phyloP scores from a whole-genome alignment of 2,888 invertebrate genomes.

The Tuta absoluta region DNA sequence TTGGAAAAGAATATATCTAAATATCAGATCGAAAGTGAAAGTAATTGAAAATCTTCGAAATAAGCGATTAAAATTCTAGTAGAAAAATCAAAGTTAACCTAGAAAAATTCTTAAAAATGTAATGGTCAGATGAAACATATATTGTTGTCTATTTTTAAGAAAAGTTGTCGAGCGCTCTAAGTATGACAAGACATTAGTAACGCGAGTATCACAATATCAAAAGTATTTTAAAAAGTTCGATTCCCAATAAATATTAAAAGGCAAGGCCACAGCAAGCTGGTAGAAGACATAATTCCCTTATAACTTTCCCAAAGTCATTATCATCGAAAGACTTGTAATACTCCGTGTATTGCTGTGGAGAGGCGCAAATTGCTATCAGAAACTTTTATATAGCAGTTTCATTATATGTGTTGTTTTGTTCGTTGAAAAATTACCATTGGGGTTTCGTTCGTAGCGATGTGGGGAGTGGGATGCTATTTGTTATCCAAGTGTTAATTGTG shows the following conservation, averaged over 20 bases:
- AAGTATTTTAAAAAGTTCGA: not conserved
- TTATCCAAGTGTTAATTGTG: constrained; percentile 10
- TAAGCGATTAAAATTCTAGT: too few relatives aligned
- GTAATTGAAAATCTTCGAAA: too few relatives aligned
- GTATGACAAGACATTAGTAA: too few relatives aligned
- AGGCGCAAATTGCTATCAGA: constrained; percentile 43
- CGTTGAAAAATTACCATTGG: constrained; percentile 31
- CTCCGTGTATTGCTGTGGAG: constrained; percentile 35
- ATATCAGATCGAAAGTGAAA: too few relatives aligned
- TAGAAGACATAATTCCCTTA: constrained; percentile 25
- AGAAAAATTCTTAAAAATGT: too few relatives aligned
- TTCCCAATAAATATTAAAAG: not conserved
- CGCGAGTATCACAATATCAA: too few relatives aligned
- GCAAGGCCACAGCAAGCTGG: not conserved
- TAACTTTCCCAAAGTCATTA: constrained; percentile 36
- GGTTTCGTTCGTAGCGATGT: constrained; percentile 7
- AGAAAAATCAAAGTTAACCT: too few relatives aligned
- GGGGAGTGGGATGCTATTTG: constrained; percentile 19
- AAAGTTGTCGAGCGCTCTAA: too few relatives aligned
- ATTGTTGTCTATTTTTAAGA: too few relatives aligned
- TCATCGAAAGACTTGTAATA: constrained; percentile 43
- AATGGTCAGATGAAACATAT: too few relatives aligned
- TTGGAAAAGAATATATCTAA: too few relatives aligned
- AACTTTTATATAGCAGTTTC: constrained; percentile 48
- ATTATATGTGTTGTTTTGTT: constrained; percentile 51